Evolutionary conservation across 2,797 vertebrate genomes (phyloP), one percentile per base, ranked within the genome.

Genomic region (Ciconia nigra): DNA sequence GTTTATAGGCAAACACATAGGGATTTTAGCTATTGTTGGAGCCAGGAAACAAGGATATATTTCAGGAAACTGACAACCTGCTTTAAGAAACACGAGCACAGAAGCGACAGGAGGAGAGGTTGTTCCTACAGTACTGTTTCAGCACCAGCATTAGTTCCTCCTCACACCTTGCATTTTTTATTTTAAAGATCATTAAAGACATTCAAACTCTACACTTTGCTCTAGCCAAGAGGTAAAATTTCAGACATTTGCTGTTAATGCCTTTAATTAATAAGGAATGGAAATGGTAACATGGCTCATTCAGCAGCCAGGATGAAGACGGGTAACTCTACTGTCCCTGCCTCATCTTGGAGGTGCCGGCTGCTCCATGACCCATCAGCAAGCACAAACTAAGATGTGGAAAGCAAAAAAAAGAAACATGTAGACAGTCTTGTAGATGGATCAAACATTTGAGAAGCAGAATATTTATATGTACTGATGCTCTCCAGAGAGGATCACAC

Each of bases 391-490:
- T 13, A 28, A 69, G 26, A 28, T 2, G 29, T 11, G 25, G 47
- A 47, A 78, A 67, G 25, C 8, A 21, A 58, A 71, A 80, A 80
- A 24, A 29, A 33, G 11, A 41, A 59, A 57, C 7, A 5, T 10
- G 4, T 9, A 37, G 47, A 16, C 10, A 35, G 21, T 5, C 33
- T 66, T 51, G 33, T 17, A n/a, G 69, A 10, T 3, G 3, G 28
- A 47, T 54, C 46, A 63, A 39, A 65, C 63, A 58, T 84, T 19
- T 81, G 29, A 82, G 49, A 79, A 87, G 18, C 49, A 42, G 57
- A 39, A 52, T 11, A 29, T 20, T 0, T 14, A 5, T 13, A 28
- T 0, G 0, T 24, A 18, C 17, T 21, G 70, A 9, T 44, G 31
- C 15, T 81, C 35, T 44, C 18, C 39, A 44, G 31, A 26, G 44